Percentiles rank a stretch among this genome's conserved stretches.
Conservation (phyloP, 2,888 invertebrate species). For the Eristalinus sepulchralis region DNA sequence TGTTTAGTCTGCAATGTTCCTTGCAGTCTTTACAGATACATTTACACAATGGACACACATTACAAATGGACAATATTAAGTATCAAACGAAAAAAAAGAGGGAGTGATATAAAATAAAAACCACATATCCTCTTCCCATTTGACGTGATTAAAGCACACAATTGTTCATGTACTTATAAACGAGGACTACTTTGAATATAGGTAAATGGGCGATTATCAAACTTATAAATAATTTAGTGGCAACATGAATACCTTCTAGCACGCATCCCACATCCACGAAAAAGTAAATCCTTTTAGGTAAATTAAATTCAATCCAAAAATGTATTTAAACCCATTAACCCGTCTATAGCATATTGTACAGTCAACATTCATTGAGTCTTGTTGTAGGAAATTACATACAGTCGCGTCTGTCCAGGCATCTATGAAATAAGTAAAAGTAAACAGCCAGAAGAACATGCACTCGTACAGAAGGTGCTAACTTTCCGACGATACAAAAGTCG, state of each 20-base stretch:
- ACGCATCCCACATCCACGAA: not conserved
- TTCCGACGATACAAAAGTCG: constrained; percentile 19
- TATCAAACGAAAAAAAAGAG: too few species aligned
- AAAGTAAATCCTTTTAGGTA: not conserved
- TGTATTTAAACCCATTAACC: not conserved
- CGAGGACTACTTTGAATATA: not conserved
- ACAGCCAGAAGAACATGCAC: not conserved
- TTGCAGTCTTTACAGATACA: too few species aligned
- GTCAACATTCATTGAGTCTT: not conserved
- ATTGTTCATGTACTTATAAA: not conserved
- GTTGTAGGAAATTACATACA: not conserved
- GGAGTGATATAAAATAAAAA: too few species aligned
- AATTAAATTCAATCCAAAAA: constrained; percentile 1
- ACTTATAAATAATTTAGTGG: constrained; percentile 41
- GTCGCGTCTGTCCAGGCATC: constrained; percentile 3
- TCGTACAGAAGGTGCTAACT: constrained; percentile 49
- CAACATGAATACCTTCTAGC: not conserved
- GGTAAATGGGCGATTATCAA: not conserved
- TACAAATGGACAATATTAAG: too few species aligned
- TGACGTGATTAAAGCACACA: too few species aligned
- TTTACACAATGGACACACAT: too few species aligned
- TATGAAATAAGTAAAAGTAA: constrained; percentile 22
- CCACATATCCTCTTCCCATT: too few species aligned
- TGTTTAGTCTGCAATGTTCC: too few species aligned
- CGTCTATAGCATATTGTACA: not conserved